Evolutionary conservation across 2,113 vertebrate genomes (phyloP).

Genomic region (Holacanthus passer): DNA sequence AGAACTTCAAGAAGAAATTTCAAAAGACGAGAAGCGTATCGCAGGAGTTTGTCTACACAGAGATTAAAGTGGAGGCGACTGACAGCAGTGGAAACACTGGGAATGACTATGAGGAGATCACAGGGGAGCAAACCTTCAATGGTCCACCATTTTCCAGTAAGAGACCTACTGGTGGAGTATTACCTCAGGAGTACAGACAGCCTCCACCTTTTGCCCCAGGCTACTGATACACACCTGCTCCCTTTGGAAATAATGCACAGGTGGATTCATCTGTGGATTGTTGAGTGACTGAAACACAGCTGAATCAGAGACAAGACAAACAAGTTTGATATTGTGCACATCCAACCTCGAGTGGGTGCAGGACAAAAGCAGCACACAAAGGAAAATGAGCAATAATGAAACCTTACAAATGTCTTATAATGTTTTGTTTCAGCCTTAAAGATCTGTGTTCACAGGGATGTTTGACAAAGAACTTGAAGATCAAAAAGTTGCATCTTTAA

Average conservation of each 20-base stretch:
- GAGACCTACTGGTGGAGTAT: background rate
- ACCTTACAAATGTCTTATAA: background rate
- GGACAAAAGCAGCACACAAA: background rate
- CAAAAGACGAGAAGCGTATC: conserved; percentile 55
- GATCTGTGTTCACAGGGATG: background rate
- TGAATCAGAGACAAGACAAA: background rate
- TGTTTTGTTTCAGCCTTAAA: background rate
- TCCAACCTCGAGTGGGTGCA: background rate
- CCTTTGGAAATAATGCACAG: background rate
- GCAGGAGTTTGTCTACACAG: conserved; percentile 44
- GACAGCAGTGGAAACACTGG: conserved; percentile 12
- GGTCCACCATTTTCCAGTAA: background rate
- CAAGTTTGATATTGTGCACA: background rate
- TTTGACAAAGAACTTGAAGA: background rate
- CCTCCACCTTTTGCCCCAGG: conserved; percentile 88
- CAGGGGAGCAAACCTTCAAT: background rate
- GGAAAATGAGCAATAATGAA: background rate
- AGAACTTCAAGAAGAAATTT: conserved; percentile 76
- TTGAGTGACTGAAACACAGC: background rate
- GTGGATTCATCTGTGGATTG: background rate
- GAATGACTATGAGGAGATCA: conserved; percentile 61
- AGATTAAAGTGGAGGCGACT: conserved; percentile 27
- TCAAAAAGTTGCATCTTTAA: background rate
- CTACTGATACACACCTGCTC: conserved; percentile 53
- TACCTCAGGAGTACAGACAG: conserved; percentile 79